These are phyloP conservation scores for Euschistus heros DNA, from an alignment of 1,140 invertebrate species.

Conservation along the genomic window DNA sequence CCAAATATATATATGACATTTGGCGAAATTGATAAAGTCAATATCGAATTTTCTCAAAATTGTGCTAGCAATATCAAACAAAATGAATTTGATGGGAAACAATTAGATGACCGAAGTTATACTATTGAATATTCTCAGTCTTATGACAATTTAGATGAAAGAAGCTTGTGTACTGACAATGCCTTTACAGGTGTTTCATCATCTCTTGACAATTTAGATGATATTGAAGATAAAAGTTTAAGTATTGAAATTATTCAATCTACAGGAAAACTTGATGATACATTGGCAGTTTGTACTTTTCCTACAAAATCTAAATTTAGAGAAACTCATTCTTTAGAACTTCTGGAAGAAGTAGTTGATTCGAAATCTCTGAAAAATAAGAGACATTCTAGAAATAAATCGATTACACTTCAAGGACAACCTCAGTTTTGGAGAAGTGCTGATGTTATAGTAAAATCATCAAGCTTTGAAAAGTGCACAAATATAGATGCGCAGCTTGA, in stretches of 20 bases:
- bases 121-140: conserved; percentile 26
- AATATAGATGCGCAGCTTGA: conserved; percentile 31
- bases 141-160: conserved; percentile 27
- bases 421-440: conserved; percentile 29
- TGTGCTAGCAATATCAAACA: neutral
- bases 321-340: conserved; percentile 30
- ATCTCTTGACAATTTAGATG: conserved; percentile 24
- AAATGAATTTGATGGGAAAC: neutral
- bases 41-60: neutral
- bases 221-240: conserved; percentile 22
- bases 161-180: conserved; percentile 19
- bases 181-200: conserved; percentile 13
- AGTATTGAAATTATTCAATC: conserved; percentile 27
- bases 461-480: conserved; percentile 24
- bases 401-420: conserved; percentile 25
- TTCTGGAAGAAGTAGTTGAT: conserved; percentile 21
- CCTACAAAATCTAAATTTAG: conserved; percentile 26
- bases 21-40: conserved; percentile 4
- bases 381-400: conserved; percentile 29
- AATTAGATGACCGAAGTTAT: conserved; percentile 8
- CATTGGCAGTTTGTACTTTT: conserved; percentile 25
- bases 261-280: conserved; percentile 26
- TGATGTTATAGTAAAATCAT: conserved; percentile 22
- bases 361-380: conserved; percentile 21
- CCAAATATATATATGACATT: conserved; percentile 5